Evolutionary conservation across 2,888 invertebrate species (phyloP).

Genomic region (Mesoligia furuncula): DNA sequence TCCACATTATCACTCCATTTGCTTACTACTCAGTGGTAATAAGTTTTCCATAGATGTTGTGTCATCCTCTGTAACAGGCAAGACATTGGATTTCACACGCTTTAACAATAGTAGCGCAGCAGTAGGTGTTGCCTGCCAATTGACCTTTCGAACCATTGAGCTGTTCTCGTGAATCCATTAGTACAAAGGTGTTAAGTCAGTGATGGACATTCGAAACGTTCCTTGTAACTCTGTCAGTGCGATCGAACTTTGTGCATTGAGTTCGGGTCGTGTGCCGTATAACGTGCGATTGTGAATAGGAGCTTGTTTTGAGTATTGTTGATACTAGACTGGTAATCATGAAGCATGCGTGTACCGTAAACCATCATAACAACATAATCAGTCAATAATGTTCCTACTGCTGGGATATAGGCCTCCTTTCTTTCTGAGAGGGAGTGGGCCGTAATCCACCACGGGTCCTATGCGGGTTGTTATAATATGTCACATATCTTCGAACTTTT

Average conservation of each 20-base stretch:
- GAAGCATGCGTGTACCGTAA: neutral
- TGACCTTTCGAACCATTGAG: constrained; percentile 27
- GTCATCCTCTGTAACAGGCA: constrained; percentile 46
- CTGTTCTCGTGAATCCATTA: constrained; percentile 25
- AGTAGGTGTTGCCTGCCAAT: constrained; percentile 27
- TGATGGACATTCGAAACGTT: constrained; percentile 13
- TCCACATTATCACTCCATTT: constrained; percentile 5
- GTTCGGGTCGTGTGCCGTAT: neutral
- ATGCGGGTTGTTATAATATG: neutral
- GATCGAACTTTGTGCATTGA: neutral
- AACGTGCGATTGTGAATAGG: neutral
- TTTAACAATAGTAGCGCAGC: constrained; percentile 22
- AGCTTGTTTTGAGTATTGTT: neutral
- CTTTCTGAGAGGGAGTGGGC: neutral
- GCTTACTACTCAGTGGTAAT: constrained; percentile 1
- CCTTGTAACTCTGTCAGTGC: neutral
- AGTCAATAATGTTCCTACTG: neutral
- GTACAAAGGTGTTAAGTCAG: constrained; percentile 21
- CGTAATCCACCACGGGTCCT: neutral
- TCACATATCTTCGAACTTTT: neutral
- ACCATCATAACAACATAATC: neutral
- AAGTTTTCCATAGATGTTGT: constrained; percentile 32
- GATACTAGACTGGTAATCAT: no score
- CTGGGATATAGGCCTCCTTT: neutral
- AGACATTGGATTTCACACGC: constrained; percentile 37